Evolutionary conservation across 2,888 invertebrate species (phyloP).

Genomic region (Eilema griseolum): DNA sequence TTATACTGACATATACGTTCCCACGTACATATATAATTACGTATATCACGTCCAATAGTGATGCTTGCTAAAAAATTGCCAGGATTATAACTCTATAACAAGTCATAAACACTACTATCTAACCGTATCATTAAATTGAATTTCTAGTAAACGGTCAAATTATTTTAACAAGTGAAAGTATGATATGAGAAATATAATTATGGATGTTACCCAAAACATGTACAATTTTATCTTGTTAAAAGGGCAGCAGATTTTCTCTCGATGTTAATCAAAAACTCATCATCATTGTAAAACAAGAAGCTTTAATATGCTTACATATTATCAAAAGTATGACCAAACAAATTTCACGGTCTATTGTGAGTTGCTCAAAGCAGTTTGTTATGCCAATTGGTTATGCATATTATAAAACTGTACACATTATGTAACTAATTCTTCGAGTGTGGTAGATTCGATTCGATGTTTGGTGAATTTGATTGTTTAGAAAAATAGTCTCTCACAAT

Average conservation of each 20-base stretch:
- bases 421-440: slow-evolving; percentile 57
- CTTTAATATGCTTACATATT: slow-evolving; percentile 24
- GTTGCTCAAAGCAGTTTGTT: slow-evolving; percentile 33
- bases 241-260: slow-evolving; percentile 38
- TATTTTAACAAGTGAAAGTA: slow-evolving; percentile 68
- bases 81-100: slow-evolving; percentile 38
- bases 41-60: slow-evolving; percentile 29
- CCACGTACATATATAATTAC: slow-evolving; percentile 41
- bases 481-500: slow-evolving; percentile 27
- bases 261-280: slow-evolving; percentile 42
- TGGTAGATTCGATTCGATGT: slow-evolving; percentile 39
- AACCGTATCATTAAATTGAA: slow-evolving; percentile 43
- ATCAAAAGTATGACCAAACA: slow-evolving; percentile 29
- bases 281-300: slow-evolving; percentile 30
- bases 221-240: slow-evolving; percentile 40
- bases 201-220: slow-evolving; percentile 37
- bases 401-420: slow-evolving; percentile 57
- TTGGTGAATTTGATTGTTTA: slow-evolving; percentile 38
- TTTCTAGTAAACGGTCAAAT: slow-evolving; percentile 59
- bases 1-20: slow-evolving; percentile 25
- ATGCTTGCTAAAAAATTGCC: slow-evolving; percentile 31
- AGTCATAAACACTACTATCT: slow-evolving; percentile 47
- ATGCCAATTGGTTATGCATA: slow-evolving; percentile 45
- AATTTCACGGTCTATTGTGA: slow-evolving; percentile 36
- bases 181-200: slow-evolving; percentile 45